Conservation (phyloP, 2,888 invertebrate species). For the Epinotia nisella region DNA sequence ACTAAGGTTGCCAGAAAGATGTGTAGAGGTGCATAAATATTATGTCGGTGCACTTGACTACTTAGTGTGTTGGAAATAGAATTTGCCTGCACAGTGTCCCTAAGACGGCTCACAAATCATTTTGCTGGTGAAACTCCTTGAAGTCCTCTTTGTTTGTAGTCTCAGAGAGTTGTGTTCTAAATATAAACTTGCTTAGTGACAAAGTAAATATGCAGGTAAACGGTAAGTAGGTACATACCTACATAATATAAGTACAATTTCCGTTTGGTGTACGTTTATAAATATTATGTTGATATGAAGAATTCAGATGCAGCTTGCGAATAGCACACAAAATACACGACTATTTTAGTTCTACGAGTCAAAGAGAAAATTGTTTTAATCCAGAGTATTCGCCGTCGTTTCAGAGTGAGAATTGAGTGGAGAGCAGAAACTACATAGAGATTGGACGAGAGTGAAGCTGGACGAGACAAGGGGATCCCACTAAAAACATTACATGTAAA, state of each 20-base stretch:
- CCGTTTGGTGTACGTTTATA: neutral
- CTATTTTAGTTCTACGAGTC: neutral
- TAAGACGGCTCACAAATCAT: slow-evolving; percentile 29
- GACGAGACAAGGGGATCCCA: neutral
- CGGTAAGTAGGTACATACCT: neutral
- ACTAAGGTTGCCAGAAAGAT: neutral
- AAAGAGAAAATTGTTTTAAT: neutral
- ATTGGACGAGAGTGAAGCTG: neutral
- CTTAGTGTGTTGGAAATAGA: slow-evolving; percentile 30
- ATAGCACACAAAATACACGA: neutral
- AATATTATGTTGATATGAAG: neutral
- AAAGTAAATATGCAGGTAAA: neutral
- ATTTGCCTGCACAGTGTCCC: slow-evolving; percentile 34
- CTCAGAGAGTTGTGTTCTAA: neutral
- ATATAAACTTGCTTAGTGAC: slow-evolving; percentile 9
- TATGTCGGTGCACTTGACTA: slow-evolving; percentile 39
- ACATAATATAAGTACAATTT: neutral
- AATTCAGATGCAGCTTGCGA: neutral
- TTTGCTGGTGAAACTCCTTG: slow-evolving; percentile 14
- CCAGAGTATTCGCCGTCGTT: neutral
- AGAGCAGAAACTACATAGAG: neutral
- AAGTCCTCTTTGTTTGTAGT: slow-evolving; percentile 7
- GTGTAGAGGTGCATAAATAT: slow-evolving; percentile 23
- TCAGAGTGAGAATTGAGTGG: neutral
- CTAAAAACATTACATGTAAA: too few relatives aligned